These are phyloP conservation scores for Eubasilissa splendida DNA, from an alignment of 2,888 invertebrate genomes.

Conservation along the genomic window DNA sequence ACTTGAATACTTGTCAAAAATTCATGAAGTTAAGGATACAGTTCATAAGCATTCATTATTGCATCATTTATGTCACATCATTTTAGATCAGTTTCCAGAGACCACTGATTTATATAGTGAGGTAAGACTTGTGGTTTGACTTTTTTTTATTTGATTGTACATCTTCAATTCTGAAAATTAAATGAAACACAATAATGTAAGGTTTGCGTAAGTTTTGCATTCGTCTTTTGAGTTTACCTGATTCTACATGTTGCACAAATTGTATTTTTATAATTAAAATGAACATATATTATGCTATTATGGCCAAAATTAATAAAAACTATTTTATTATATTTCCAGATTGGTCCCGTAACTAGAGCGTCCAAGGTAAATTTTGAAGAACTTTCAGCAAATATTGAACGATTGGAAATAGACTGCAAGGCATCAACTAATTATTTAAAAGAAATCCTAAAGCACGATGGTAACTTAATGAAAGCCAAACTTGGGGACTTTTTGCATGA, in stretches of 20 bases:
- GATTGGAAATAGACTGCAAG: constrained; percentile 96
- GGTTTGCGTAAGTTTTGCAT: too few relatives aligned
- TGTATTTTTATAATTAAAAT: too few relatives aligned
- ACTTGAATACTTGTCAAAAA: constrained; percentile 96
- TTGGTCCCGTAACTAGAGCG: constrained; percentile 91
- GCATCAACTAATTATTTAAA: constrained; percentile 97
- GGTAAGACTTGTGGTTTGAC: constrained; percentile 68
- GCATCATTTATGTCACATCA: constrained; percentile 97
- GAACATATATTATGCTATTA: too few relatives aligned
- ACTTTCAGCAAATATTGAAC: constrained; percentile 85
- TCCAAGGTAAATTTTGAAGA: constrained; percentile 98
- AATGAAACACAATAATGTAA: too few relatives aligned
- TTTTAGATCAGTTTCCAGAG: constrained; percentile 96
- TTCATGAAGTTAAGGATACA: constrained; percentile 98
- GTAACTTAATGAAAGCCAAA: constrained; percentile 89
- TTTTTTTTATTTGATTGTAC: background rate
- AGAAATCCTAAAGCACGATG: constrained; percentile 95
- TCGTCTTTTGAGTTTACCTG: too few relatives aligned
- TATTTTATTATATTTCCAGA: constrained; percentile 68
- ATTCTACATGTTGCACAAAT: too few relatives aligned
- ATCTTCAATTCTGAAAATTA: too few relatives aligned
- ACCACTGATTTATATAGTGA: constrained; percentile 98
- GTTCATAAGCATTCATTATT: constrained; percentile 98
- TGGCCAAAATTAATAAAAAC: background rate
- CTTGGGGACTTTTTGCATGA: constrained; percentile 97